Evolutionary conservation across 2,113 vertebrate genomes (phyloP).

Genomic region (Etheostoma spectabile): DNA sequence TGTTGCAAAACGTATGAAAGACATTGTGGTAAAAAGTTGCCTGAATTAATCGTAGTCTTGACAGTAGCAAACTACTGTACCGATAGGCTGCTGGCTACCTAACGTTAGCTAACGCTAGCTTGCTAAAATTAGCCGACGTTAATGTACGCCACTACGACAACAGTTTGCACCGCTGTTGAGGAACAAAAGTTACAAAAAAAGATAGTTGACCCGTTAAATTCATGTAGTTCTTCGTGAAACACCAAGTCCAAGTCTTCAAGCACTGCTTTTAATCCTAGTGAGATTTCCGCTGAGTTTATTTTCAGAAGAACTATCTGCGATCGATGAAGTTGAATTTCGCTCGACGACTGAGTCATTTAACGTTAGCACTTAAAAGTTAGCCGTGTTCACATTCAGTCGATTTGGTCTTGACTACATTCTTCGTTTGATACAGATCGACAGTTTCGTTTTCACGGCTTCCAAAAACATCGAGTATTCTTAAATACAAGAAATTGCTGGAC

Average conservation of each 20-base stretch:
- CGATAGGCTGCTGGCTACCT: slow-evolving; percentile 46
- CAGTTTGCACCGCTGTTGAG: slow-evolving; percentile 10
- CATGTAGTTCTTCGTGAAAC: not conserved
- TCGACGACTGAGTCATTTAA: slow-evolving; percentile 31
- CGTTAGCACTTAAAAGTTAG: slow-evolving; percentile 55
- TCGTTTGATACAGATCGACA: not conserved
- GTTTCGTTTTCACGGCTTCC: slow-evolving; percentile 6
- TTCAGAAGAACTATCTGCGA: slow-evolving; percentile 32
- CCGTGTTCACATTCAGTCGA: not conserved
- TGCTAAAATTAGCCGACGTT: slow-evolving; percentile 60
- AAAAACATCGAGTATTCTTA: not conserved
- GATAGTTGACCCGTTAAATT: not conserved
- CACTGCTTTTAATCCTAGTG: slow-evolving; percentile 12
- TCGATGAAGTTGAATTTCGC: slow-evolving; percentile 66
- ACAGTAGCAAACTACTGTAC: slow-evolving; percentile 11
- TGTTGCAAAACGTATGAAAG: slow-evolving; percentile 50
- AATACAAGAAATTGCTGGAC: slow-evolving; percentile 1
- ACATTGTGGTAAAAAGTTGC: slow-evolving; percentile 42
- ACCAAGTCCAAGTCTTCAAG: not conserved
- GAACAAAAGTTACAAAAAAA: slow-evolving; percentile 36
- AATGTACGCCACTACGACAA: slow-evolving; percentile 24
- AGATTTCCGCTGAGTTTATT: slow-evolving; percentile 45
- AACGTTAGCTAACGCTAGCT: slow-evolving; percentile 48
- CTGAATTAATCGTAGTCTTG: not conserved
- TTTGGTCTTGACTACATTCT: not conserved